A percentile compares a stretch with the other conserved stretches of the same genome.
Evolutionary conservation across 2,888 invertebrate species (phyloP).

Genomic region (Arctia plantaginis): DNA sequence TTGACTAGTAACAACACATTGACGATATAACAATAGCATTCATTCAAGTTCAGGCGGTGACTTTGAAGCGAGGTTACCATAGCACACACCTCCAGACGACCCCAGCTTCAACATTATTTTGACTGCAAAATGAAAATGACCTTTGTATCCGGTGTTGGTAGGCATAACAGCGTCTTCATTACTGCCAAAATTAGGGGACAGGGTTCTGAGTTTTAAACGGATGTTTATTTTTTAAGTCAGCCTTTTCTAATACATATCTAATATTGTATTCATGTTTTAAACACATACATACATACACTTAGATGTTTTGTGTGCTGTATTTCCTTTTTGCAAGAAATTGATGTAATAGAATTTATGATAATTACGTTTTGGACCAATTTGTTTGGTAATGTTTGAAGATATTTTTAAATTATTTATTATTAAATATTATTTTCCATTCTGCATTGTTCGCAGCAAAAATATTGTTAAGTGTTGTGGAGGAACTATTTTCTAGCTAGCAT

Average conservation of each 20-base stretch:
- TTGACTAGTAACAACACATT: slow-evolving; percentile 8
- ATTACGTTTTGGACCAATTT: background rate
- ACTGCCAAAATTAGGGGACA: background rate
- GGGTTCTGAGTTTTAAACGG: background rate
- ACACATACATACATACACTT: background rate
- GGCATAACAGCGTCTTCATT: slow-evolving; percentile 37
- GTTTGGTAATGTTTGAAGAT: too few species aligned
- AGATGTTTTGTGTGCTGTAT: background rate
- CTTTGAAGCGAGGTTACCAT: slow-evolving; percentile 47
- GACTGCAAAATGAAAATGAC: slow-evolving; percentile 51
- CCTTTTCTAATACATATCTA: too few species aligned
- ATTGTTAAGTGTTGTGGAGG: background rate
- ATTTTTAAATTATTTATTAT: background rate
- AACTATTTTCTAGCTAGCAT: background rate
- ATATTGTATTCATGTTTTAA: background rate
- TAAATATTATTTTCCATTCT: background rate
- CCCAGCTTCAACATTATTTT: slow-evolving; percentile 52
- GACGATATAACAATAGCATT: slow-evolving; percentile 26
- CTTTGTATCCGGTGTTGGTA: slow-evolving; percentile 45
- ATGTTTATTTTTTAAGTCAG: background rate
- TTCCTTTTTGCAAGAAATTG: background rate
- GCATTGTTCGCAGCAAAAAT: background rate
- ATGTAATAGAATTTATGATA: background rate
- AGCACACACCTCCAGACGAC: slow-evolving; percentile 54
- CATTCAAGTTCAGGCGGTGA: slow-evolving; percentile 24